phyloP scores from a whole-genome alignment of 2,888 invertebrate species.

The Drosophila infuscata region DNA sequence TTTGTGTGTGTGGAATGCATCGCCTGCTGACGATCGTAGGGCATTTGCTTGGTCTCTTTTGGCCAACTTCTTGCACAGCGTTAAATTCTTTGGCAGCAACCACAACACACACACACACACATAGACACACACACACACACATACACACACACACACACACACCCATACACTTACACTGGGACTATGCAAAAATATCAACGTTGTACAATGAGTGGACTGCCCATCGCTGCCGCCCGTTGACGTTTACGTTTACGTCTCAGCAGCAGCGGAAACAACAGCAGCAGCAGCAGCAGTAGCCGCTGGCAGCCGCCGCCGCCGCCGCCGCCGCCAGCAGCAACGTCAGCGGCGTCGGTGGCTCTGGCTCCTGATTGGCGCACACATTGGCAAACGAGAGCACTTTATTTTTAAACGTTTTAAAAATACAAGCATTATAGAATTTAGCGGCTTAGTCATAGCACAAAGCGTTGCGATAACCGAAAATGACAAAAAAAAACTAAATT shows the following conservation, averaged over 20 bases:
- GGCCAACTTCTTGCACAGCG: slow-evolving; percentile 54
- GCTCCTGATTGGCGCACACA: slow-evolving; percentile 80
- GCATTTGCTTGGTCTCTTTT: slow-evolving; percentile 37
- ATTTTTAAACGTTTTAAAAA: slow-evolving; percentile 80
- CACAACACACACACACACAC: slow-evolving; percentile 15
- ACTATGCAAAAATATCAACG: slow-evolving; percentile 43
- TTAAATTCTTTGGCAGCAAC: slow-evolving; percentile 54
- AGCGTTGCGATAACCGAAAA: slow-evolving; percentile 28
- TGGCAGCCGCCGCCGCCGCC: neutral
- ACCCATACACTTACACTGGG: neutral
- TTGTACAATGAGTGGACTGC: slow-evolving; percentile 43
- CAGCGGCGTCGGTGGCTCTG: slow-evolving; percentile 47
- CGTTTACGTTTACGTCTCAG: slow-evolving; percentile 24
- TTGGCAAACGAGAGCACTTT: slow-evolving; percentile 81
- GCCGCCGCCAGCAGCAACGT: neutral
- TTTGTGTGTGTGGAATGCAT: neutral
- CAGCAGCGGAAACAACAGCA: slow-evolving; percentile 4
- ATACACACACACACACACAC: too few species aligned
- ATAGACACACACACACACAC: neutral
- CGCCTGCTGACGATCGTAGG: slow-evolving; percentile 28
- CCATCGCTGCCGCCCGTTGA: slow-evolving; percentile 21
- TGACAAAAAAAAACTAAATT: neutral
- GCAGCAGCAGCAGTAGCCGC: neutral
- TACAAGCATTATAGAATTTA: slow-evolving; percentile 76
- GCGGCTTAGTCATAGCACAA: slow-evolving; percentile 66